Evolutionary conservation across 2,888 invertebrate genomes (phyloP), one percentile per base, ranked within the genome.

Genomic region (Yponomeuta malinellus): DNA sequence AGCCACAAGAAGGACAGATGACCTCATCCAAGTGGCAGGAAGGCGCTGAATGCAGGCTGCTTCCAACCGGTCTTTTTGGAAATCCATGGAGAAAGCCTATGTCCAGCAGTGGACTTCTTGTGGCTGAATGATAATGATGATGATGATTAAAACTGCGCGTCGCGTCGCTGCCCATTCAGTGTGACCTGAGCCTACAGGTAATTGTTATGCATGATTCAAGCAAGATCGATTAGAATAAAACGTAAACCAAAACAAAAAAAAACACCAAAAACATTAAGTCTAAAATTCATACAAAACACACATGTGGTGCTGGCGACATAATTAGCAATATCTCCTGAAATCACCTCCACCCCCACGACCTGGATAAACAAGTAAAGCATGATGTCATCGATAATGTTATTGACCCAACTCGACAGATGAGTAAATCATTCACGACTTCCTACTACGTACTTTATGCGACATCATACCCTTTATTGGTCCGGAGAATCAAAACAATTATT

Each of bases 311-410:
- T 78, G 77, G 78, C 77, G 78, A 73, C 78, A 78, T 83, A 83
- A 84, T 85, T 84, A 83, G 82, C 80, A 78, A 80, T 83, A 83
- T 65, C 65, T 33, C 65, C 65, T 65, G 29, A 65, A 43, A 31
- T 31, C 82, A 87, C 84, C 86, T 84, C 83, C 79, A 83, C 79
- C 82, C 82, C 83, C 81, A 78, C 83, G 84, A 83, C 83, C 81
- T 81, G 84, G 81, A 83, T 80, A 88, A 88, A 87, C 85, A 87
- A 83, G 80, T 80, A 43, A 80, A 79, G 78, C 79, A 86, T 90
- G 88, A 90, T 89, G 89, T 89, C 90, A 72, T 43, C 71, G 89
- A 86, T 85, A 63, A 15, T 59, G 89, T 85, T 88, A 89, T 89
- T 89, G 88, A 90, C 88, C 89, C 82, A 86, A 81, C 79, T 76